Percentiles rank a stretch among this genome's conserved stretches.
These are phyloP conservation scores for mouse (Mus musculus) DNA, from an alignment of 2,113 vertebrate species.

Conservation along the genomic window GRCm39 chr3:130737501-130738000, in stretches of 20 bases:
- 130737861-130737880: neutral
- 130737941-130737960: neutral
- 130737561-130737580: slow-evolving; percentile 53
- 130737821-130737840: too few species aligned
- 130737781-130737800: neutral
- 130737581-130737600: slow-evolving; percentile 8
- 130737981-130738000: neutral
- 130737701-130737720: neutral
- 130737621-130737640: neutral
- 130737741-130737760: neutral
- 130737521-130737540: slow-evolving; percentile 62
- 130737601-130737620: neutral
- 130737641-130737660: neutral
- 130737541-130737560: slow-evolving; percentile 73
- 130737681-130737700: neutral
- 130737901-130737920: neutral
- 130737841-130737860: neutral
- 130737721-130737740: neutral
- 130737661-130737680: neutral
- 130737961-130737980: neutral
- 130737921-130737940: neutral
- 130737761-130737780: neutral
- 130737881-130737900: neutral
- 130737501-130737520: slow-evolving; percentile 77
- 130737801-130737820: neutral